A percentile compares a stretch with the other conserved stretches of the same genome.
phyloP scores from a whole-genome alignment of 2,888 invertebrate genomes.

The Pristionchus maxplancki region DNA sequence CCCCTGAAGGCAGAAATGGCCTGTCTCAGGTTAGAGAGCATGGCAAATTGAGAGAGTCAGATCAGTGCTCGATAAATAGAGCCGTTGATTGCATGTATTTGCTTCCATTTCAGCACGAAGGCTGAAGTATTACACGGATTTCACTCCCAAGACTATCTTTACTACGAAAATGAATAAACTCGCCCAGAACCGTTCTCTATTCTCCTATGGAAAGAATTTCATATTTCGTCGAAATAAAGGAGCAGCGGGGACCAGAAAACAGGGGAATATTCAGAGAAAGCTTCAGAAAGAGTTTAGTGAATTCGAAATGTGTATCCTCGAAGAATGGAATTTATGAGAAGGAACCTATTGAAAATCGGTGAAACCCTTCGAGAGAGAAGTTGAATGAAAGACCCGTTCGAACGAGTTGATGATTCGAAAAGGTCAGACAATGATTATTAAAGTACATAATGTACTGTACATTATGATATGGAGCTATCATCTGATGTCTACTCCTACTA shows the following conservation, averaged over 20 bases:
- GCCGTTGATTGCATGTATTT: not conserved
- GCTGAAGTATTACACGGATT: not conserved
- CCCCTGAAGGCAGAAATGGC: not conserved
- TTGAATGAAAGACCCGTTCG: not conserved
- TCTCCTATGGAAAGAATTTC: not conserved
- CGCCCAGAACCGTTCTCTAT: not conserved
- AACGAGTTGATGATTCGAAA: too few species aligned
- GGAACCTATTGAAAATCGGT: slow-evolving; percentile 3
- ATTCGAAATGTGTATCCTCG: slow-evolving; percentile 8
- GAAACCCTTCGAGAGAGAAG: slow-evolving; percentile 18
- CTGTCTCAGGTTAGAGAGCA: not conserved
- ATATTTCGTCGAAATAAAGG: not conserved
- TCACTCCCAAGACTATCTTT: too few species aligned
- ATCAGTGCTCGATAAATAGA: not conserved
- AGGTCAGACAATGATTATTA: too few species aligned
- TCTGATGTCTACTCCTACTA: too few species aligned
- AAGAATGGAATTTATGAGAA: slow-evolving; percentile 6
- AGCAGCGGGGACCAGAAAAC: not conserved
- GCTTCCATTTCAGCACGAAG: not conserved
- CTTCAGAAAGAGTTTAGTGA: not conserved
- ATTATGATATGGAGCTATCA: too few species aligned
- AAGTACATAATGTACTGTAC: too few species aligned
- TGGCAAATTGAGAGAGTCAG: not conserved
- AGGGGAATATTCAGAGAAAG: not conserved
- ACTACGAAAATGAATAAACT: too few species aligned